phyloP scores from a whole-genome alignment of 2,888 invertebrate genomes.

The Autographa pulchrina region DNA sequence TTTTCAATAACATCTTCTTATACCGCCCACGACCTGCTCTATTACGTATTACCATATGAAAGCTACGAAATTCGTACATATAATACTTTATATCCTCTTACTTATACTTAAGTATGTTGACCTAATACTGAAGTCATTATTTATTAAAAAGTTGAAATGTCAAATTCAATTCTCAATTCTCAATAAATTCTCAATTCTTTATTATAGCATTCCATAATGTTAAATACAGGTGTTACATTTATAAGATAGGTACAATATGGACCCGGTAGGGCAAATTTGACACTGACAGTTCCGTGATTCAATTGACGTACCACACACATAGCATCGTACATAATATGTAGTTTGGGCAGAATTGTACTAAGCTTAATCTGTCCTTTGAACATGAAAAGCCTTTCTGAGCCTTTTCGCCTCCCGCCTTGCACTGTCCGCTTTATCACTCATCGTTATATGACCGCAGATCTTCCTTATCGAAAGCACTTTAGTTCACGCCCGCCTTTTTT shows the following conservation, averaged over 20 bases:
- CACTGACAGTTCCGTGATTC: not conserved
- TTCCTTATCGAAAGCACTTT: slow-evolving; percentile 26
- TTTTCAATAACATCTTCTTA: slow-evolving; percentile 20
- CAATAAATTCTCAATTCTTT: no score
- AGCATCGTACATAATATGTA: no score
- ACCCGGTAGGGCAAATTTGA: no score
- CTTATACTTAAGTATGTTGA: not conserved
- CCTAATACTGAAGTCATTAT: not conserved
- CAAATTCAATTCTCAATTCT: no score
- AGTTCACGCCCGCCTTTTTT: slow-evolving; percentile 20
- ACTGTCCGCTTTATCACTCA: slow-evolving; percentile 12
- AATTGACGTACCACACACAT: not conserved
- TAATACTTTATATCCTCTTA: not conserved
- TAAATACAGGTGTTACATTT: no score
- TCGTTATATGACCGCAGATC: slow-evolving; percentile 7
- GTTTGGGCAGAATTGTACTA: no score
- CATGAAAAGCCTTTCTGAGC: slow-evolving; percentile 9
- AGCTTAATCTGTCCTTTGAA: slow-evolving; percentile 12
- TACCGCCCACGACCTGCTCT: slow-evolving; percentile 16
- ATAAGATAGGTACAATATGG: no score
- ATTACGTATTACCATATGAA: slow-evolving; percentile 10
- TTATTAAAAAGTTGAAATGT: not conserved
- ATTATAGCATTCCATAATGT: no score
- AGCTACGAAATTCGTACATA: slow-evolving; percentile 19
- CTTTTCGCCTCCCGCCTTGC: slow-evolving; percentile 14